phyloP scores from a whole-genome alignment of 30 jellyfish, hydroid and myxozoan genomes.

The Cassiopea andromeda region DNA sequence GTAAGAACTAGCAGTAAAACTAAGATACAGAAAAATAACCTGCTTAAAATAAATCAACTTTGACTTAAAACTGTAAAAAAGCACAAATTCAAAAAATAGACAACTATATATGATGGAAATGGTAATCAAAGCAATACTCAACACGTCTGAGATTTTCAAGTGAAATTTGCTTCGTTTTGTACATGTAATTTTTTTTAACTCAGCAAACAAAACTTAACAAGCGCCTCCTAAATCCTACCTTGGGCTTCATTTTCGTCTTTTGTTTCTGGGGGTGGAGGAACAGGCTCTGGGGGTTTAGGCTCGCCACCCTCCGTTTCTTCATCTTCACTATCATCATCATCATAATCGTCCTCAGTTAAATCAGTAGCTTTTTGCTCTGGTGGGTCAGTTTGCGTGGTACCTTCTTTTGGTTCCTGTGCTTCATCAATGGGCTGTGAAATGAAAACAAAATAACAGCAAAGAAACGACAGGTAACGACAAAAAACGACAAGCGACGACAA shows the following conservation, averaged over 20 bases:
- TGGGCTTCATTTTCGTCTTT: constrained; percentile 7
- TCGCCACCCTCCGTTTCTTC: constrained; percentile 55
- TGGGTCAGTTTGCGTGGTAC: constrained; percentile 12
- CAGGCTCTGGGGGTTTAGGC: constrained; percentile 16
- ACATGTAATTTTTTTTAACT: too few relatives aligned
- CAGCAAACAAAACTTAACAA: too few relatives aligned
- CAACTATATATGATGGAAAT: too few relatives aligned
- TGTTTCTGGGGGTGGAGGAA: constrained; percentile 42
- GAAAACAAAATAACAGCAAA: neutral
- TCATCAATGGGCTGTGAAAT: constrained; percentile 33
- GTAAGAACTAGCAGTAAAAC: too few relatives aligned
- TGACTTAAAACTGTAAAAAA: too few relatives aligned
- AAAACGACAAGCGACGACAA: too few relatives aligned
- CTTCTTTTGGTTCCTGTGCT: constrained; percentile 5
- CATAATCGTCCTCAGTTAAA: constrained; percentile 53
- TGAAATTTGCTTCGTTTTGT: too few relatives aligned
- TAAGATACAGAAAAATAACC: too few relatives aligned
- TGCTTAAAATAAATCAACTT: too few relatives aligned
- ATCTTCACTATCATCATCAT: constrained; percentile 80
- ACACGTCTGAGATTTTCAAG: too few relatives aligned
- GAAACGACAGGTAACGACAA: neutral
- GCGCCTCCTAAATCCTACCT: neutral
- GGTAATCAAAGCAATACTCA: too few relatives aligned
- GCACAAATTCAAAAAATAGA: too few relatives aligned
- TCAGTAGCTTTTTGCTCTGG: constrained; percentile 31